Conservation (phyloP, 2,888 invertebrate species). For the Ennomos fuscantarius region DNA sequence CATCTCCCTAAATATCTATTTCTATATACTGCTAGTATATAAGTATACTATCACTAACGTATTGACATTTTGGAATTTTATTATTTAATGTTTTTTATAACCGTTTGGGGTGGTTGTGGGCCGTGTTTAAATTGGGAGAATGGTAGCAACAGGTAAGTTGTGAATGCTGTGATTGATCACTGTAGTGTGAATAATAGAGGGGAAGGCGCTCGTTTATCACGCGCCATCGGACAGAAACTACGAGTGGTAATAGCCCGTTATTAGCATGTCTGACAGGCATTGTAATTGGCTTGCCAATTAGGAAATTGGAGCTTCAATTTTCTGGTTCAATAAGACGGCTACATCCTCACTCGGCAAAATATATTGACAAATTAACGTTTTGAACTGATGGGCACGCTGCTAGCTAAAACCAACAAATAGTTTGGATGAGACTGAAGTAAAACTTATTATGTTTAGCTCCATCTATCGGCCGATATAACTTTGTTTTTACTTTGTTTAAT, state of each 20-base stretch:
- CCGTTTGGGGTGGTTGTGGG: background rate
- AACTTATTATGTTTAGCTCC: no score
- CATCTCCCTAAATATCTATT: no score
- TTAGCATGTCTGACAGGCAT: conserved; percentile 13
- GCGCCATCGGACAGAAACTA: conserved; percentile 27
- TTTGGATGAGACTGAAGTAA: no score
- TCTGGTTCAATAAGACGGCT: no score
- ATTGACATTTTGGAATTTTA: conserved; percentile 3
- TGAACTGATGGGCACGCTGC: no score
- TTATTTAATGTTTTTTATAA: no score
- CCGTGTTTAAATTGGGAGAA: conserved; percentile 15
- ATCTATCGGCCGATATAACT: no score
- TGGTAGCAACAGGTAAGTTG: conserved; percentile 43
- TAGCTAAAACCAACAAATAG: no score
- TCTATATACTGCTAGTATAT: no score
- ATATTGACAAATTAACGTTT: no score
- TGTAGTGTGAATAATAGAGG: conserved; percentile 51
- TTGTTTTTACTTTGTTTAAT: no score
- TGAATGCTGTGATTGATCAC: conserved; percentile 58
- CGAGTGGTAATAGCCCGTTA: conserved; percentile 12
- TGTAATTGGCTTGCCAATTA: conserved; percentile 7
- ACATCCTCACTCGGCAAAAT: no score
- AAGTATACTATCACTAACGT: background rate
- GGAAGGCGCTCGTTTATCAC: conserved; percentile 55
- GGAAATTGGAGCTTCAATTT: conserved; percentile 1